Conservation (phyloP, 2,797 vertebrate species). For the Pampus argenteus region DNA sequence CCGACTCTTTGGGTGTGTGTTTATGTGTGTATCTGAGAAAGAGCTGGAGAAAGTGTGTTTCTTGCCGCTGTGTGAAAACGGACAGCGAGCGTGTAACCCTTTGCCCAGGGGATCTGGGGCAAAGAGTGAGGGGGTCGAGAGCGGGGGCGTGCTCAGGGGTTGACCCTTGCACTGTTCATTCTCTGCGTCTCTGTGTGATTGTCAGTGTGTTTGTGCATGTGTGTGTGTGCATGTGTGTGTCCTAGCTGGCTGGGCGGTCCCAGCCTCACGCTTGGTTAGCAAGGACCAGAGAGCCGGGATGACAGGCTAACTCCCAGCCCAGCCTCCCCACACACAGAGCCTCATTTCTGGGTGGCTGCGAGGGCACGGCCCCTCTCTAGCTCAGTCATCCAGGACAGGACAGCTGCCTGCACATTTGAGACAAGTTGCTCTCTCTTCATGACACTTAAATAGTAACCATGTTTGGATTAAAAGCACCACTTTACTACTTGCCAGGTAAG, state of each 20-base stretch:
- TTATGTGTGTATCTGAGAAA: constrained; percentile 51
- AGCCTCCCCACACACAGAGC: constrained; percentile 79
- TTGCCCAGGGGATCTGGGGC: constrained; percentile 67
- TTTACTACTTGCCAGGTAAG: constrained; percentile 99
- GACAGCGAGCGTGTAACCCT: constrained; percentile 77
- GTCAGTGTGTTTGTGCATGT: constrained; percentile 63
- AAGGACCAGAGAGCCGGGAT: constrained; percentile 81
- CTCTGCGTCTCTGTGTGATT: constrained; percentile 71
- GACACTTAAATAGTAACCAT: constrained; percentile 91
- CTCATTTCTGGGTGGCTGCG: constrained; percentile 80
- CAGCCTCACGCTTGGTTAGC: constrained; percentile 81
- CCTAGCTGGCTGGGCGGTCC: constrained; percentile 80
- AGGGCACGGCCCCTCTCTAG: constrained; percentile 77
- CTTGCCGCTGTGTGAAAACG: constrained; percentile 66
- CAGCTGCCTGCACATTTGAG: constrained; percentile 63
- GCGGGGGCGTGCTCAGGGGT: constrained; percentile 69
- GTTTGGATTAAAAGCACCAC: constrained; percentile 98
- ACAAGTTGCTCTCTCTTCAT: constrained; percentile 84
- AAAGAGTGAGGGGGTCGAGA: constrained; percentile 69
- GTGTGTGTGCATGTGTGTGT: constrained; percentile 63
- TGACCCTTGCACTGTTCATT: constrained; percentile 77
- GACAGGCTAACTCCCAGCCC: constrained; percentile 83
- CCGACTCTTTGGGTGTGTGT: constrained; percentile 61
- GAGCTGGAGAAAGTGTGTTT: constrained; percentile 44
- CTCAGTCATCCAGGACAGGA: constrained; percentile 81